Base-by-base conservation (phyloP, 1,140 invertebrate genomes). In the Camponotus vicinus region DNA sequence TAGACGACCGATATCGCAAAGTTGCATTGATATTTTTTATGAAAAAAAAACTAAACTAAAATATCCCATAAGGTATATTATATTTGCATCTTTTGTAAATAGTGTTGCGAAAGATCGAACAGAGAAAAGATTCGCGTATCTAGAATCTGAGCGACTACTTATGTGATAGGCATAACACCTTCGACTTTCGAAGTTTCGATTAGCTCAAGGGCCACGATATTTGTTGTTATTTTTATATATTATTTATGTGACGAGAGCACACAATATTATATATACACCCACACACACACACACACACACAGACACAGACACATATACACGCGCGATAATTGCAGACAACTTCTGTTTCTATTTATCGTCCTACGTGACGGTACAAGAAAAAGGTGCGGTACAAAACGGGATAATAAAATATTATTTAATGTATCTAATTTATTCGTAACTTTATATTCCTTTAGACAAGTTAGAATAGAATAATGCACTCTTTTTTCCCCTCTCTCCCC, bases 351-450 rank as follows among this genome's bases (percentile, higher is more conserved):
- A 69, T 70, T 75, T 76, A 45, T 32, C 63, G 52, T 8, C 82
- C 9, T 61, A 15, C 32, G 70, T 59, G 79, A 42, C 82, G 63
- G 61, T 75, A 75, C 69, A 59, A 86, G 78, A 18, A 80, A 52
- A 86, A 69, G 86, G 85, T 87, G 88, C 88, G 91, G 91, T 91
- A 91, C 91, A 91, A 91, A 63, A 91, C 89, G 73, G 86, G 78
- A 85, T 79, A 86, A 87, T 86, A 86, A 86, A 87, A 52, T 80
- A 87, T 86, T 89, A 89, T 84, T 87, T 88, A 89, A 89, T 49
- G 75, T 88, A 88, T 79, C 70, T 88, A 83, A 88, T 71, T 79
- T 89, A 91, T 90, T 92, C 90, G 90, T 66, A 85, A 76, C 27
- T 69, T 15, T 57, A 66, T 49, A 59, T 78, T 63, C 73, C 52